phyloP scores from a whole-genome alignment of 2,113 vertebrate species.

The Ictalurus punctatus region DNA sequence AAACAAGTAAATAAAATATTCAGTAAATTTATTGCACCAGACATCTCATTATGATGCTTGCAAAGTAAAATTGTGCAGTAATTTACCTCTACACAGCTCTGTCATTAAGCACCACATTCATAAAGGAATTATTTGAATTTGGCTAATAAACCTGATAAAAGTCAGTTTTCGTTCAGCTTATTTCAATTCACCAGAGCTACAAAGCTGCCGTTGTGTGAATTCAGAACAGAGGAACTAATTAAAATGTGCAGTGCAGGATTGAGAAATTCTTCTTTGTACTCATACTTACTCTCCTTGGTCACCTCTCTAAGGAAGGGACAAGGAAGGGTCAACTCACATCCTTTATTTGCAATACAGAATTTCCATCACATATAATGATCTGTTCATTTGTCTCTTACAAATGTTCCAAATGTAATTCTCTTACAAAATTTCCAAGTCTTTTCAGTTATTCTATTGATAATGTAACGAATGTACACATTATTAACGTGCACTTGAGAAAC shows the following conservation, averaged over 20 bases:
- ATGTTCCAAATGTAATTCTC: neutral
- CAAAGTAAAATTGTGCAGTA: neutral
- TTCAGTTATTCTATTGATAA: neutral
- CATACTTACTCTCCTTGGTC: neutral
- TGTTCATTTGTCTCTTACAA: neutral
- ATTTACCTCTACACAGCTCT: neutral
- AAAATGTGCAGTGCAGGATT: neutral
- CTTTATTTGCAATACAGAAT: neutral
- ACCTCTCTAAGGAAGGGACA: neutral
- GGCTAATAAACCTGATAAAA: neutral
- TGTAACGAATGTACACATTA: neutral
- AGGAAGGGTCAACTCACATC: neutral
- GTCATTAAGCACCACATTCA: neutral
- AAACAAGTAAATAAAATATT: no score
- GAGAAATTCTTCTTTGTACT: neutral
- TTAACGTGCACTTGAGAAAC: neutral
- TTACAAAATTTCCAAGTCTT: neutral
- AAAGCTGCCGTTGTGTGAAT: neutral
- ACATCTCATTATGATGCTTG: neutral
- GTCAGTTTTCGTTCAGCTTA: neutral
- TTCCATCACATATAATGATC: neutral
- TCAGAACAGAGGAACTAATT: neutral
- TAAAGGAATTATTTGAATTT: neutral
- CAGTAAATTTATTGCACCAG: neutral
- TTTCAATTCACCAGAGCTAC: neutral